Base-by-base conservation (phyloP, 2,888 invertebrate genomes). In the Amphipoea oculea region DNA sequence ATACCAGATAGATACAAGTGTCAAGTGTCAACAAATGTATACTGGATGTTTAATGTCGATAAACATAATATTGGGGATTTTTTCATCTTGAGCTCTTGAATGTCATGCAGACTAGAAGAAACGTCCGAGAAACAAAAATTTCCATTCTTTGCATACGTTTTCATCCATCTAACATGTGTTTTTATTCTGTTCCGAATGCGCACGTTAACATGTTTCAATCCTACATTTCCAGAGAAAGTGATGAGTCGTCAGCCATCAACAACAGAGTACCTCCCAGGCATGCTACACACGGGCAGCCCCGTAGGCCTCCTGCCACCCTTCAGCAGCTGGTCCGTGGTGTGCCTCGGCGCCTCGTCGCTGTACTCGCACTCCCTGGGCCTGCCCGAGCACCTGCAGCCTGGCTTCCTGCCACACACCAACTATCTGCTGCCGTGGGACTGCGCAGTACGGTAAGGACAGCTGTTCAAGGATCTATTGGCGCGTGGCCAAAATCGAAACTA, bases 391-490 rank as follows among this genome's bases (percentile, higher is more conserved):
- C 97, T 98, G 90, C 99, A 99, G 95, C 98, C 99, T 2, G 99
- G 99, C 6, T 98, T 99, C 95, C 97, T 99, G 78, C 98, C 98
- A 71, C 98, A 99, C 76, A 98, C 99, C 71, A 99, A 99, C 92
- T 99, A 98, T 92, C 97, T 99, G 76, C 96, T 99, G 87, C 99
- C 99, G 0, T 99, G 99, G 99, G 99, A 99, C 95, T 96, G 96
- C 74, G 93, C 94, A 23, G 95, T 96, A 36, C 94, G 96, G 95
- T 95, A 42, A 71, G 42, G 40, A 29, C 29, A 17, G 29, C 29
- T 29, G 14, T 29, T 20, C 29, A 29, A 68, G 6, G n/a, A 20
- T 68, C 45, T 29, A 1, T 20, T 29, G 3, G 45, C 20, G 1
- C 29, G n/a, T 29, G n/a, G n/a, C 17, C 9, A 45, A 67, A 45